Evolutionary conservation across 2,888 invertebrate genomes (phyloP).

Genomic region (Campoplex capitator): DNA sequence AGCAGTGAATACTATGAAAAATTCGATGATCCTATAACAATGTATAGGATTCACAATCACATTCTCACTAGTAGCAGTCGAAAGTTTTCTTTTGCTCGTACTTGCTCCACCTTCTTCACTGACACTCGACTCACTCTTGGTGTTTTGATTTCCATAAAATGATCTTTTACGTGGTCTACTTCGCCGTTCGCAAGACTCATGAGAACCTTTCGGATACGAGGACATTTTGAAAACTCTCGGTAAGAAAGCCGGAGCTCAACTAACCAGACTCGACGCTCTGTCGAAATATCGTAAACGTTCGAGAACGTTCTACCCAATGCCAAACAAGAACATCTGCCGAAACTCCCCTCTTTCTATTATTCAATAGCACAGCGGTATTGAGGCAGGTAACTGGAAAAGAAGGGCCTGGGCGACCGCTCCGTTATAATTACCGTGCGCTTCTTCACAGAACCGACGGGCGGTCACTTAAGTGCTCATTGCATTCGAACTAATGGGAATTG

Average conservation of each 20-base stretch:
- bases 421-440: too few species aligned
- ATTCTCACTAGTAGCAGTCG: too few species aligned
- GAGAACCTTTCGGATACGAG: slow-evolving; percentile 50
- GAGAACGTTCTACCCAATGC: slow-evolving; percentile 42
- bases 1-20: too few species aligned
- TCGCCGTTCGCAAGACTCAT: slow-evolving; percentile 34
- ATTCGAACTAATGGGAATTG: neutral
- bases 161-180: slow-evolving; percentile 43
- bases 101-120: slow-evolving; percentile 37
- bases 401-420: too few species aligned
- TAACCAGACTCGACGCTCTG: slow-evolving; percentile 53
- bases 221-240: slow-evolving; percentile 53
- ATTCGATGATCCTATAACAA: too few species aligned
- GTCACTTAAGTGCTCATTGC: too few species aligned
- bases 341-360: slow-evolving; percentile 25
- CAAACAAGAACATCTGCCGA: slow-evolving; percentile 47
- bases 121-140: too few species aligned
- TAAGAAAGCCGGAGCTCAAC: slow-evolving; percentile 49
- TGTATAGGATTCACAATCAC: too few species aligned
- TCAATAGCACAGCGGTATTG: too few species aligned
- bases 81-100: slow-evolving; percentile 19
- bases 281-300: slow-evolving; percentile 53
- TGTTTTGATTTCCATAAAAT: slow-evolving; percentile 34
- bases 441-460: too few species aligned
- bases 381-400: too few species aligned